Evolutionary conservation across 2,888 invertebrate species (phyloP).

Genomic region (Pandemis heparana): DNA sequence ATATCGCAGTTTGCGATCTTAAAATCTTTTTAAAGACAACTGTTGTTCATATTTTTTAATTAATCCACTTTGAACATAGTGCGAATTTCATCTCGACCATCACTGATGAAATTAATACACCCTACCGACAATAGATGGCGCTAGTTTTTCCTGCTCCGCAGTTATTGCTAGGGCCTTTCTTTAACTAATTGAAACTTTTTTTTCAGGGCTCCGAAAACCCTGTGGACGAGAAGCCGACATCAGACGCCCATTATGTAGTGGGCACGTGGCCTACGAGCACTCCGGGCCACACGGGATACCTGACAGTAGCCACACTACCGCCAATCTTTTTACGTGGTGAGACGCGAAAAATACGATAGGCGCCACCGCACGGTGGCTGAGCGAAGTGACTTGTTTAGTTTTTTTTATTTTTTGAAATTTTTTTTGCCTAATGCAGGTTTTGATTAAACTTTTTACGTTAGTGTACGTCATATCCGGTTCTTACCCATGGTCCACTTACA

Average conservation of each 20-base stretch:
- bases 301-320: slow-evolving; percentile 96
- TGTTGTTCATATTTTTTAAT: not conserved
- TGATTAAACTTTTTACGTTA: no score
- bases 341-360: slow-evolving; percentile 19
- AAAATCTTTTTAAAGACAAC: no score
- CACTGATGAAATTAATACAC: not conserved
- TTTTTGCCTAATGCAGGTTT: no score
- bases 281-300: slow-evolving; percentile 98
- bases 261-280: slow-evolving; percentile 89
- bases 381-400: no score
- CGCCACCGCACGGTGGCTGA: no score
- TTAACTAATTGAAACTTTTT: slow-evolving; percentile 16
- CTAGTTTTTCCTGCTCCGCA: not conserved
- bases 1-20: no score
- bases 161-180: not conserved
- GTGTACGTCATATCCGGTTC: no score
- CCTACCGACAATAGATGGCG: slow-evolving; percentile 12
- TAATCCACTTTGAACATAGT: not conserved
- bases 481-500: no score
- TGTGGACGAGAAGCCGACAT: slow-evolving; percentile 75
- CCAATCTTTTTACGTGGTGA: slow-evolving; percentile 84
- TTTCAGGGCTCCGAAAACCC: slow-evolving; percentile 75
- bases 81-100: not conserved
- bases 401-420: no score
- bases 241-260: slow-evolving; percentile 87